Conservation (phyloP, 2,113 vertebrate genomes). For the Halcyon senegalensis region DNA sequence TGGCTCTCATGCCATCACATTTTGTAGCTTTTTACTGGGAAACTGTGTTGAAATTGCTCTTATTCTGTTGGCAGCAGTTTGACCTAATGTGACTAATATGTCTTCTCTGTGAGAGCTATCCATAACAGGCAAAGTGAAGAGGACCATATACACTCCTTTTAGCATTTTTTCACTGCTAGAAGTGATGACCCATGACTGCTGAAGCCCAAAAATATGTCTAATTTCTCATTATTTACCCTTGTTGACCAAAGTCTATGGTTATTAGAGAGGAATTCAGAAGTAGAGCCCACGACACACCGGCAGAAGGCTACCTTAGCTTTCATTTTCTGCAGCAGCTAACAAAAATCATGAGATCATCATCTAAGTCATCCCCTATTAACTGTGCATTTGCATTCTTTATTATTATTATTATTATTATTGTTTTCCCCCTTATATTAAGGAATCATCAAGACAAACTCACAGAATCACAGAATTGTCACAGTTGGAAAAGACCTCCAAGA, state of each 20-base stretch:
- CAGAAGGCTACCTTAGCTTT: background rate
- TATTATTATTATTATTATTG: background rate
- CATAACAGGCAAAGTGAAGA: background rate
- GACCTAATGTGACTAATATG: background rate
- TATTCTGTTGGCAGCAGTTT: background rate
- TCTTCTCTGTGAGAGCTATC: background rate
- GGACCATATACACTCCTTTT: background rate
- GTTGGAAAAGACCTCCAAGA: too few relatives aligned
- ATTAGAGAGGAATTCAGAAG: background rate
- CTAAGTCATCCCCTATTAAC: background rate
- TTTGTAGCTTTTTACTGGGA: background rate
- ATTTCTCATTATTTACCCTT: background rate
- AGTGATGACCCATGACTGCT: background rate
- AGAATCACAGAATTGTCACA: too few relatives aligned
- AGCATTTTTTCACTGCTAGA: background rate
- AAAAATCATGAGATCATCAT: background rate
- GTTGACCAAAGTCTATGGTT: background rate
- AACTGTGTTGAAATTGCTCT: background rate
- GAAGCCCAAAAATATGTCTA: background rate
- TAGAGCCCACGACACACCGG: background rate
- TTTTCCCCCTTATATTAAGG: background rate
- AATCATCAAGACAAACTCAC: background rate
- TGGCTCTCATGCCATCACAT: background rate
- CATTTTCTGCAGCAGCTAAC: background rate
- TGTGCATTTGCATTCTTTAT: background rate